phyloP scores from a whole-genome alignment of 1,140 invertebrate genomes.

The Bactericera cockerelli region DNA sequence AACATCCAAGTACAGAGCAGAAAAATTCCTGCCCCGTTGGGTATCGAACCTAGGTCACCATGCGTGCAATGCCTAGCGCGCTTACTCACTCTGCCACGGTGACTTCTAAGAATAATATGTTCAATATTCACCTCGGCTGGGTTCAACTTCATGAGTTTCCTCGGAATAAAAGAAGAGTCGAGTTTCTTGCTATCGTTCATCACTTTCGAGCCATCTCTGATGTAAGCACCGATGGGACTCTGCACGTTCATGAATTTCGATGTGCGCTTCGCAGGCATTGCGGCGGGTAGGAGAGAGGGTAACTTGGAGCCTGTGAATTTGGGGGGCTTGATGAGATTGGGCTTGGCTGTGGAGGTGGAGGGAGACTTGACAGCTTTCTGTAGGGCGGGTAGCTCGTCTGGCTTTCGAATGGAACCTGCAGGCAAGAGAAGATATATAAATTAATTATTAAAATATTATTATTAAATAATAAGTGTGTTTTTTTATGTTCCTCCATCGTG shows the following conservation, averaged over 20 bases:
- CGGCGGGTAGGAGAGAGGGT: background rate
- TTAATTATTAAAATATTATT: no score
- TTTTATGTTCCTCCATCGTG: no score
- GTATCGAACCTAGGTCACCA: no score
- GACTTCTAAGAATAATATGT: no score
- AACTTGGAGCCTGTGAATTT: background rate
- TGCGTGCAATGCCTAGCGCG: no score
- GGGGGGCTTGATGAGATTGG: background rate
- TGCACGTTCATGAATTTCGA: background rate
- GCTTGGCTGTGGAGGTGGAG: background rate
- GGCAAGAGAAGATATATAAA: no score
- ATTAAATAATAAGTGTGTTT: no score
- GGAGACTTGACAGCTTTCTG: background rate
- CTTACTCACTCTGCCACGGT: no score
- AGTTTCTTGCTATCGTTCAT: background rate
- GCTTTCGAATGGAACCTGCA: slow-evolving; percentile 2
- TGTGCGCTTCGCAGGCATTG: background rate
- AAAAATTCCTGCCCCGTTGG: no score
- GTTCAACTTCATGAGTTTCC: background rate
- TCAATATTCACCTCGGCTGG: background rate
- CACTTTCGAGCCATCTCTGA: background rate
- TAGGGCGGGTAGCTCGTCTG: background rate
- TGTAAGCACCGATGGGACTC: slow-evolving; percentile 5
- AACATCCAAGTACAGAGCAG: no score
- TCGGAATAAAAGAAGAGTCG: background rate